Conservation (phyloP, 1,140 invertebrate genomes). For the Sipha flava region DNA sequence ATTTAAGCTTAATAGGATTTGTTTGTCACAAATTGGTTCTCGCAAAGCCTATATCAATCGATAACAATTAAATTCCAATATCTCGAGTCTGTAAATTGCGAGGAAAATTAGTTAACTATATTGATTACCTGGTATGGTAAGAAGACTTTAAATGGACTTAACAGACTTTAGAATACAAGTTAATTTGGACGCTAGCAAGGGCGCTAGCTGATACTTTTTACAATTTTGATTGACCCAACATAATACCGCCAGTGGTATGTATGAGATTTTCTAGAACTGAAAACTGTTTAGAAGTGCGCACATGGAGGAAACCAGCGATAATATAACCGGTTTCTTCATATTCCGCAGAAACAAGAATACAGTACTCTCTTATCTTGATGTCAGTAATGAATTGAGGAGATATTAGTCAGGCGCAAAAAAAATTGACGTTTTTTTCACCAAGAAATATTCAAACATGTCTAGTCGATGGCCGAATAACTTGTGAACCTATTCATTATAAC, state of each 20-base stretch:
- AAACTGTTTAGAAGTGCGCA: conserved; percentile 18
- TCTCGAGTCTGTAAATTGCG: too few relatives aligned
- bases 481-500: not conserved
- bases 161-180: too few relatives aligned
- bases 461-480: not conserved
- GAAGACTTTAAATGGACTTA: too few relatives aligned
- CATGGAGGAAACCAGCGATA: not conserved
- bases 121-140: too few relatives aligned
- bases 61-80: too few relatives aligned
- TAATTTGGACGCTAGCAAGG: too few relatives aligned
- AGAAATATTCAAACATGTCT: conserved; percentile 6
- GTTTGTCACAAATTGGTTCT: not conserved
- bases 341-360: conserved; percentile 27
- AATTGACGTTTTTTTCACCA: not conserved
- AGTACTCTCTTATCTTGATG: conserved; percentile 16
- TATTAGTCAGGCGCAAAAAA: conserved; percentile 21
- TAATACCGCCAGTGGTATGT: conserved; percentile 8
- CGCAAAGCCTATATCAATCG: not conserved
- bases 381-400: conserved; percentile 12
- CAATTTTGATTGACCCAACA: not conserved
- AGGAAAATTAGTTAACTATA: too few relatives aligned
- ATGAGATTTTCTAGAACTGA: not conserved
- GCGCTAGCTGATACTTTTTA: not conserved
- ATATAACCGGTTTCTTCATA: conserved; percentile 26
- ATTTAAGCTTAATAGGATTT: not conserved